Conservation (phyloP, 2,888 invertebrate species). For the Hyppa rectilinea region DNA sequence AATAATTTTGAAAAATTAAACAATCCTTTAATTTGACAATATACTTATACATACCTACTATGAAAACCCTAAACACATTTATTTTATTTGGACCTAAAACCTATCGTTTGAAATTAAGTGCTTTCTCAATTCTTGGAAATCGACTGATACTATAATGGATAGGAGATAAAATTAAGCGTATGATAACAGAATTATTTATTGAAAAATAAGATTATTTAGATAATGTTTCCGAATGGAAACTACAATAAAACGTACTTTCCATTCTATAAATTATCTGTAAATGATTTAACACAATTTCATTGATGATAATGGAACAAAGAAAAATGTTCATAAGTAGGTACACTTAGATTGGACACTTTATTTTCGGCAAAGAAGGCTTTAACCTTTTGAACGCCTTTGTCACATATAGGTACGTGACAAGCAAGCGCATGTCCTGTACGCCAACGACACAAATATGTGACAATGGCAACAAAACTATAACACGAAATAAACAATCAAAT, state of each 20-base stretch:
- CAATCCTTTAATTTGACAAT: slow-evolving; percentile 74
- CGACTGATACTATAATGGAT: not conserved
- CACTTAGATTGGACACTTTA: not conserved
- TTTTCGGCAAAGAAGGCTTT: not conserved
- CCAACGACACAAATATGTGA: no score
- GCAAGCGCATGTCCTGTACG: no score
- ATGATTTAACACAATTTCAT: slow-evolving; percentile 10
- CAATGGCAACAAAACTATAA: no score
- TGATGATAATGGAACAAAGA: slow-evolving; percentile 29
- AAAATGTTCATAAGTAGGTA: not conserved
- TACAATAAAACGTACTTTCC: not conserved
- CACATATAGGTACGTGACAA: no score
- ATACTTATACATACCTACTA: slow-evolving; percentile 4
- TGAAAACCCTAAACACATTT: slow-evolving; percentile 1
- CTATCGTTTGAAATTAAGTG: slow-evolving; percentile 1
- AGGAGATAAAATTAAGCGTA: slow-evolving; percentile 20
- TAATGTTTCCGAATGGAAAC: not conserved
- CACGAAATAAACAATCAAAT: no score
- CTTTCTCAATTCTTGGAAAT: slow-evolving; percentile 19
- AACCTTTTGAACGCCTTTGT: no score
- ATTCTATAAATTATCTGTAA: slow-evolving; percentile 4
- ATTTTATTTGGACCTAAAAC: no score
- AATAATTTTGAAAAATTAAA: slow-evolving; percentile 82
- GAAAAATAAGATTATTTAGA: slow-evolving; percentile 29
- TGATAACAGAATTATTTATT: slow-evolving; percentile 25